Percentiles rank a stretch among this genome's conserved stretches.
phyloP scores from a whole-genome alignment of 2,113 vertebrate species.

The Ivindomyrus marchei region DNA sequence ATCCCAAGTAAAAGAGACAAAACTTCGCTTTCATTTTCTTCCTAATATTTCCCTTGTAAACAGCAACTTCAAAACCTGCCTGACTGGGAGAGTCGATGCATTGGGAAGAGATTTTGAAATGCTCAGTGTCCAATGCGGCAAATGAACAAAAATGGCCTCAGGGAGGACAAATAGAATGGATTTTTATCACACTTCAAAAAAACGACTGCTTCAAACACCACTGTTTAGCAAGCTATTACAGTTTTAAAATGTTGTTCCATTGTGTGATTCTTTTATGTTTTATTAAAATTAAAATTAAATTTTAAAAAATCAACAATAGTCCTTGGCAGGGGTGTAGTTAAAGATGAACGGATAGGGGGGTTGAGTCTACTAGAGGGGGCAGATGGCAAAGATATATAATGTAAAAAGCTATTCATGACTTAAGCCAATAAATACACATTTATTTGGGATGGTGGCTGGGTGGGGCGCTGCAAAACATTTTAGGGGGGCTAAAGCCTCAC shows the following conservation, averaged over 20 bases:
- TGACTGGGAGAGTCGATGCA: not conserved
- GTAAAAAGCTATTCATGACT: not conserved
- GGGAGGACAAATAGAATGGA: not conserved
- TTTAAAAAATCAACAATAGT: not conserved
- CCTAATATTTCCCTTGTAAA: not conserved
- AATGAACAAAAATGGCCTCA: not conserved
- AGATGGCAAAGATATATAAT: not conserved
- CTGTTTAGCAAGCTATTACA: no score
- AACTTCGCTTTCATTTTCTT: not conserved
- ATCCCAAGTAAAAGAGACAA: not conserved
- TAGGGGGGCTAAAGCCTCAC: not conserved
- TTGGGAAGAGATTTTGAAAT: not conserved
- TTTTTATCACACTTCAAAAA: not conserved
- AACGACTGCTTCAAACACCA: not conserved
- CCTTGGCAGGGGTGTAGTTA: not conserved
- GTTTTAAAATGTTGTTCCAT: no score
- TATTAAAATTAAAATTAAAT: no score
- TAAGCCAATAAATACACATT: not conserved
- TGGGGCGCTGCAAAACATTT: no score
- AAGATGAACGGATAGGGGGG: not conserved
- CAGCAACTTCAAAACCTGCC: not conserved
- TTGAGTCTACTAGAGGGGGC: no score
- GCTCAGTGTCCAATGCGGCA: not conserved
- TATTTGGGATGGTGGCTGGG: not conserved
- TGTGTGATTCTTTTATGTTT: not conserved